Conservation (phyloP, 2,797 vertebrate genomes). For the Lycodopsis pacificus region DNA sequence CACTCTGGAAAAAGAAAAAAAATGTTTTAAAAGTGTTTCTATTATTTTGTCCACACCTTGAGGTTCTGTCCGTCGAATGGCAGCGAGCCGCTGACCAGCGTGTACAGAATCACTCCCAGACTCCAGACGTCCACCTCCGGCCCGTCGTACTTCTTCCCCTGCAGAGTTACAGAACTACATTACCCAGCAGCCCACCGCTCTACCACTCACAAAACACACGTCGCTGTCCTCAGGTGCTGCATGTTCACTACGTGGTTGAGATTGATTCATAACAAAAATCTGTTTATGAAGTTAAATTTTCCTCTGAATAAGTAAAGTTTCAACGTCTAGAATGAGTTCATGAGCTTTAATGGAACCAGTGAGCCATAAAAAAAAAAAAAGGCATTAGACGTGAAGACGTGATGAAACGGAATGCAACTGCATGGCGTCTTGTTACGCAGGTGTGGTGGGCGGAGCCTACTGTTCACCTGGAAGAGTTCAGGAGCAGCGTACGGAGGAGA, state of each 20-base stretch:
- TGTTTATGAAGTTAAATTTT: neutral
- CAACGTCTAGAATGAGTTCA: too few species aligned
- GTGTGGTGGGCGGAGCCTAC: constrained; percentile 13
- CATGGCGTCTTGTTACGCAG: neutral
- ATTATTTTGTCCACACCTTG: constrained; percentile 82
- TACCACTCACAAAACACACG: neutral
- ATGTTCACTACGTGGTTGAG: neutral
- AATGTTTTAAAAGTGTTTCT: neutral
- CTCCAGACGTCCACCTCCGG: constrained; percentile 93
- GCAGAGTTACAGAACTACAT: constrained; percentile 85
- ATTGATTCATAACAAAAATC: neutral
- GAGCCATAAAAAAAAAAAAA: neutral
- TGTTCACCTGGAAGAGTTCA: constrained; percentile 65
- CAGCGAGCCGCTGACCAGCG: constrained; percentile 93
- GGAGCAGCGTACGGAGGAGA: constrained; percentile 94
- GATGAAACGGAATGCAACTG: neutral
- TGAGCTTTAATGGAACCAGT: neutral
- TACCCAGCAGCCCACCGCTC: constrained; percentile 58
- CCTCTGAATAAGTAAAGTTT: neutral
- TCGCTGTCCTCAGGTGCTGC: neutral
- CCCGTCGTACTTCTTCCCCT: constrained; percentile 92
- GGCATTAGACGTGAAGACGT: neutral
- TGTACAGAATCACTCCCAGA: constrained; percentile 92
- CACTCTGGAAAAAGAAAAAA: too few species aligned
- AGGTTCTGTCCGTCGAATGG: constrained; percentile 96